Base-by-base conservation (phyloP, 2,797 vertebrate species). In the Novumbra hubbsi region DNA sequence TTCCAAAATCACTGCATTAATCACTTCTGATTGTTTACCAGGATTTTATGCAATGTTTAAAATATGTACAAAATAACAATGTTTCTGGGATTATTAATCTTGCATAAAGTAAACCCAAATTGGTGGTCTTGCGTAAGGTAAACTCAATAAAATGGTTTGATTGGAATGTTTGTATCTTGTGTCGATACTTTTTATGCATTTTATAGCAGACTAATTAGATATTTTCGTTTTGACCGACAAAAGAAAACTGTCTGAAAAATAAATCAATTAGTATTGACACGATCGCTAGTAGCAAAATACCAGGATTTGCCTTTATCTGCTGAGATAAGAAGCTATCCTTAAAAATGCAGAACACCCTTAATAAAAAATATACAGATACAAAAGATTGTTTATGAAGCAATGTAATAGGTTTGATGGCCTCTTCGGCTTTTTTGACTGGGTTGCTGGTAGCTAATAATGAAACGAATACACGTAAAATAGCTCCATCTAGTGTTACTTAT, bases 41-140 rank as follows among this genome's bases (percentile, higher is more conserved):
- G 82, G 88, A 90, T 87, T 86, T 92, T 92, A 92, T 92, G 91
- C 91, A 92, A 92, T 87, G 86, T 87, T 86, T 71, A 84, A 84
- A 83, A 38, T 38, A 38, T 38, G 34, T 38, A 38, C 34, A 38
- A 38, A 38, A 34, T 34, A 34, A 38, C 34, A 38, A 38, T 38
- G 34, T 38, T 38, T 5, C 0, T 38, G 34, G 34, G 34, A 38
- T 38, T 38, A 38, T 5, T 38, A 38, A 38, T 3, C 34, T 38
- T 38, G 34, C 34, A 38, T 38, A 38, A 38, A 7, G 34, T 38
- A 38, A 38, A 38, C 34, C 34, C 34, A 38, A 38, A 38, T 7
- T 38, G 34, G 8, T 38, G 34, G 34, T 38, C 34, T 38, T 38
- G 34, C 83, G 17, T 63, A 30, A 64, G 74, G 87, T 86, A 89